Evolutionary conservation across 1,140 invertebrate species (phyloP).

Genomic region (Drosophila prosaltans): DNA sequence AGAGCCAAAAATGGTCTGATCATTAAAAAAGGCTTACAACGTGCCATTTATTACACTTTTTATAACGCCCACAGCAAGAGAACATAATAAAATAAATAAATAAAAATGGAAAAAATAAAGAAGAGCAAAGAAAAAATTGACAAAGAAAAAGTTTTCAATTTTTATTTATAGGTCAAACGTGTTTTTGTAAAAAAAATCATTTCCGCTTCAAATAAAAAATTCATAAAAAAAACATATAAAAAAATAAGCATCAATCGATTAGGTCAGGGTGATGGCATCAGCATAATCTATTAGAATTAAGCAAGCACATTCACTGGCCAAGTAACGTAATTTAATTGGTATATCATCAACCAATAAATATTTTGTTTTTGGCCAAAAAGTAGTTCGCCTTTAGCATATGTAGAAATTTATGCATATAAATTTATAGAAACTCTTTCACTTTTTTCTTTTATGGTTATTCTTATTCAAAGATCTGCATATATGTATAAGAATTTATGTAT

Average conservation of each 20-base stretch:
- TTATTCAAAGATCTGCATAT: neutral
- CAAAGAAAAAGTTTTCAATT: conserved; percentile 11
- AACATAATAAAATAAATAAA: conserved; percentile 32
- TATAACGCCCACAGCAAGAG: conserved; percentile 47
- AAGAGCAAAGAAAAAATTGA: neutral
- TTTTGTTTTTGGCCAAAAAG: no score
- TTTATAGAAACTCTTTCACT: neutral
- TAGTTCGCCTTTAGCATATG: no score
- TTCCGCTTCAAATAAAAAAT: conserved; percentile 18
- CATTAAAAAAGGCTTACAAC: conserved; percentile 76
- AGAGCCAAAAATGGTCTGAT: conserved; percentile 53
- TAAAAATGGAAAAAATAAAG: conserved; percentile 15
- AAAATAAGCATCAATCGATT: conserved; percentile 10
- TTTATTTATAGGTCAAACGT: conserved; percentile 10
- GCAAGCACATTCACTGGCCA: no score
- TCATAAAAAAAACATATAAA: conserved; percentile 19
- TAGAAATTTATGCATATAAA: no score
- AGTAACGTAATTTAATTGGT: no score
- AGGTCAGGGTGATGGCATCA: no score
- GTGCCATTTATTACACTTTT: conserved; percentile 69
- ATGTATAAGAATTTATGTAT: no score
- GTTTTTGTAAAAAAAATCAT: conserved; percentile 1
- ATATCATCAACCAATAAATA: no score
- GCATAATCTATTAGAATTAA: no score
- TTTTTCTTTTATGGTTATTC: neutral